A percentile compares a stretch with the other conserved stretches of the same genome.
Conservation (phyloP, 2,888 invertebrate genomes). For the Chloroclystis v-ata region DNA sequence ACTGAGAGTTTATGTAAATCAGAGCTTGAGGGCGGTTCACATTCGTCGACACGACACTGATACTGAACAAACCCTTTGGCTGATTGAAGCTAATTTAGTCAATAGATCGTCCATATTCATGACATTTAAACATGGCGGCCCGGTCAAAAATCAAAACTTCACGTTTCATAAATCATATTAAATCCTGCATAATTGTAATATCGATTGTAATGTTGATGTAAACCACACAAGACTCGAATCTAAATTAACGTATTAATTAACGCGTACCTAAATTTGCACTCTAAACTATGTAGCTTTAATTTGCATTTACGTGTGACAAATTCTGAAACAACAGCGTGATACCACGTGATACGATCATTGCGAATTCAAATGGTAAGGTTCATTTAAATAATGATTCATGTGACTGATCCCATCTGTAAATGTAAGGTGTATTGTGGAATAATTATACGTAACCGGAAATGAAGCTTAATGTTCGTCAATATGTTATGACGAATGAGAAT, state of each 20-base stretch:
- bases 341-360: conserved; percentile 21
- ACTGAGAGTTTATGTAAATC: conserved; percentile 22
- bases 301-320: conserved; percentile 32
- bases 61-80: conserved; percentile 1
- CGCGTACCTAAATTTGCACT: conserved; percentile 37
- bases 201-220: too few relatives aligned
- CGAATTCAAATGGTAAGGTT: conserved; percentile 19
- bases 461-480: not conserved
- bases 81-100: conserved; percentile 1
- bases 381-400: conserved; percentile 14
- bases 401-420: conserved; percentile 1
- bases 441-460: conserved; percentile 1
- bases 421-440: not conserved
- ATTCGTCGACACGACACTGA: conserved; percentile 15
- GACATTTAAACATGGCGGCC: not conserved
- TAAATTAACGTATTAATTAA: conserved; percentile 48
- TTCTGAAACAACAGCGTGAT: conserved; percentile 17
- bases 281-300: conserved; percentile 34
- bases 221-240: conserved; percentile 30
- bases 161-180: not conserved
- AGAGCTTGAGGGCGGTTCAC: conserved; percentile 12
- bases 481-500: too few relatives aligned
- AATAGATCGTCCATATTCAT: conserved; percentile 1
- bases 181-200: too few relatives aligned
- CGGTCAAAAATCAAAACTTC: too few relatives aligned